Conservation (phyloP, 37 sponge, comb jelly and placozoan genomes). For the Geodia barretti region DNA sequence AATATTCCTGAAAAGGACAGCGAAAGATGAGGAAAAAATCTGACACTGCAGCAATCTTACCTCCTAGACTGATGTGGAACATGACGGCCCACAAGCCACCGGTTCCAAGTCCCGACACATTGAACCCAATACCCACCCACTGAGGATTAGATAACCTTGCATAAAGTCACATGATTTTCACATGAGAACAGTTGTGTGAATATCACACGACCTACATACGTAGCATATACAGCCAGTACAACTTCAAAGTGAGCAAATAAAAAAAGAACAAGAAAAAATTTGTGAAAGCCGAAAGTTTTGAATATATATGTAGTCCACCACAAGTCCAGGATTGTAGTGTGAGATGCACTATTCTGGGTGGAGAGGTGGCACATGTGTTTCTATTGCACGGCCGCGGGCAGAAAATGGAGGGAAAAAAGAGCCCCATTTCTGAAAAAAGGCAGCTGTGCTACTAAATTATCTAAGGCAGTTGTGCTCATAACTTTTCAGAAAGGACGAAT, state of each 20-base stretch:
- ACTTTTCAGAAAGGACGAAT: background rate
- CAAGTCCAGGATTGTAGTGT: background rate
- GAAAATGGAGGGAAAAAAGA: background rate
- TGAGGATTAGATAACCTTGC: constrained; percentile 12
- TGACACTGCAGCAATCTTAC: constrained; percentile 19
- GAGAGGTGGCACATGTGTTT: background rate
- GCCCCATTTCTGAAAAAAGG: background rate
- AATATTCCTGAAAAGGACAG: too few species aligned
- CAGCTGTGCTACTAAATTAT: background rate
- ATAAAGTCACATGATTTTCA: background rate
- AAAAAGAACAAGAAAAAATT: too few species aligned
- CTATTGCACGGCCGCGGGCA: background rate
- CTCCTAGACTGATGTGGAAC: constrained; percentile 76
- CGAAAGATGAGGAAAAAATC: too few species aligned
- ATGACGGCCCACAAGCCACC: constrained; percentile 67
- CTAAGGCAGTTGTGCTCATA: too few species aligned
- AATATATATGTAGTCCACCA: background rate
- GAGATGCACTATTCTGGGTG: background rate
- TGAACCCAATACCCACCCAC: constrained; percentile 84
- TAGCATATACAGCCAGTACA: too few species aligned
- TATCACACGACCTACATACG: background rate
- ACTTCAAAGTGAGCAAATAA: too few species aligned
- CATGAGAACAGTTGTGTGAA: too few species aligned
- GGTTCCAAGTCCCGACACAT: constrained; percentile 62
- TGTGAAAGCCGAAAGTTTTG: too few species aligned